phyloP scores from a whole-genome alignment of 1,140 invertebrate species.

The Propsilocerus akamusi region DNA sequence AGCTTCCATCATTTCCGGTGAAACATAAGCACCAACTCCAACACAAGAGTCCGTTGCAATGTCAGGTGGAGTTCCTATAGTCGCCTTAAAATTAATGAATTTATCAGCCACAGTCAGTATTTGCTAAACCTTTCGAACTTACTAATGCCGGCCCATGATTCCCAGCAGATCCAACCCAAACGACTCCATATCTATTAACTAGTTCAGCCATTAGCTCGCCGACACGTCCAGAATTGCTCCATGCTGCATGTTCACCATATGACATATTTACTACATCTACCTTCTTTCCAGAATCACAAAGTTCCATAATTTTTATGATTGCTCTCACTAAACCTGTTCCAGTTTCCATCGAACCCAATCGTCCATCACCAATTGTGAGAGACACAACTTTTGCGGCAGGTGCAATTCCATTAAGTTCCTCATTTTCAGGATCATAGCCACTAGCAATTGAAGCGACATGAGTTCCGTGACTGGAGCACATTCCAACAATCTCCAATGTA shows the following conservation, averaged over 20 bases:
- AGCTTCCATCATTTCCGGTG: constrained; percentile 91
- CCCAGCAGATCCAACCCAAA: constrained; percentile 82
- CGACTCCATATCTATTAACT: constrained; percentile 80
- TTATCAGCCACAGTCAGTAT: no score
- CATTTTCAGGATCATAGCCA: constrained; percentile 75
- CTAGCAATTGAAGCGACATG: constrained; percentile 93
- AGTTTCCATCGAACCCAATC: constrained; percentile 88
- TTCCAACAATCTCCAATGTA: constrained; percentile 77
- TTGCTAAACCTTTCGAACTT: no score
- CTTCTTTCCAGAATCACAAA: constrained; percentile 31
- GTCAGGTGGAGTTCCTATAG: constrained; percentile 84
- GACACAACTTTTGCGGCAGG: constrained; percentile 93
- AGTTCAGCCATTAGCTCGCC: constrained; percentile 75
- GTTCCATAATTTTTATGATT: constrained; percentile 69
- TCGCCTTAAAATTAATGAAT: no score
- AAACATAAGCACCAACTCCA: constrained; percentile 91
- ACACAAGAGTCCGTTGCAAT: constrained; percentile 25
- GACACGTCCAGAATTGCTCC: constrained; percentile 71
- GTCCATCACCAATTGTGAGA: constrained; percentile 76
- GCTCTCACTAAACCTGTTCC: constrained; percentile 78
- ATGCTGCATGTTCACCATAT: constrained; percentile 88
- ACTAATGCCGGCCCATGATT: constrained; percentile 75
- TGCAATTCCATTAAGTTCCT: constrained; percentile 85
- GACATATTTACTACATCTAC: constrained; percentile 95
- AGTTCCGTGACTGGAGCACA: constrained; percentile 87